Conservation (phyloP, 2,888 invertebrate species). For the Nebria salina region DNA sequence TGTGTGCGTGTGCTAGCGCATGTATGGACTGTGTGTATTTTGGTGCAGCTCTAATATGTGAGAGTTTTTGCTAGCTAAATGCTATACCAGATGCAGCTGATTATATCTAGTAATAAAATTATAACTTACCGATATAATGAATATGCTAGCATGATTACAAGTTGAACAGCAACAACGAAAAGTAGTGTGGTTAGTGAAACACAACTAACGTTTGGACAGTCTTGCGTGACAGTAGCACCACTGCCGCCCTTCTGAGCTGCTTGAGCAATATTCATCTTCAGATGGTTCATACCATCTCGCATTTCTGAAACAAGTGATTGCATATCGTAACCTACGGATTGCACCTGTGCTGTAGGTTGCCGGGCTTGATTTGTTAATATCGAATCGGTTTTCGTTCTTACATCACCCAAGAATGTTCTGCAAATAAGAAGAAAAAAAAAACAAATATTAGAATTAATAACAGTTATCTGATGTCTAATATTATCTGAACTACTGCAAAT, state of each 20-base stretch:
- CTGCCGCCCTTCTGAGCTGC: slow-evolving; percentile 68
- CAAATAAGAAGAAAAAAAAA: no score
- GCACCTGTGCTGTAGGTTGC: slow-evolving; percentile 75
- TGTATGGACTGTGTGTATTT: no score
- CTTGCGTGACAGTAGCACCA: slow-evolving; percentile 57
- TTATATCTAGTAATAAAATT: slow-evolving; percentile 26
- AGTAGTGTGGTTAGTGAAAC: slow-evolving; percentile 78
- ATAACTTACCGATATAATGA: slow-evolving; percentile 77
- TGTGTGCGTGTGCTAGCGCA: no score
- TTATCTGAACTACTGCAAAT: no score
- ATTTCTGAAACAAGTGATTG: slow-evolving; percentile 78
- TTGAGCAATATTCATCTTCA: slow-evolving; percentile 78
- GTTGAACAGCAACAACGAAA: slow-evolving; percentile 73
- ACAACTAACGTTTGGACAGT: slow-evolving; percentile 74
- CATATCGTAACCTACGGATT: slow-evolving; percentile 72
- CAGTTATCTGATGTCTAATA: no score
- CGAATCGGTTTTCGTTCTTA: slow-evolving; percentile 74
- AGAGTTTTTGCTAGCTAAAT: background rate
- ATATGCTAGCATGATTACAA: slow-evolving; percentile 79
- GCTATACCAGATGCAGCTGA: background rate
- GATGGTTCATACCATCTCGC: slow-evolving; percentile 78
- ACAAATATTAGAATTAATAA: no score
- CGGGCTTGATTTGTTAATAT: slow-evolving; percentile 74
- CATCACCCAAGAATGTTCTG: slow-evolving; percentile 74
- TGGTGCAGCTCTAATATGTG: no score